A percentile compares a stretch with the other conserved stretches of the same genome.
Evolutionary conservation across 2,888 invertebrate species (phyloP).

Genomic region (Amblyjoppa proteus): DNA sequence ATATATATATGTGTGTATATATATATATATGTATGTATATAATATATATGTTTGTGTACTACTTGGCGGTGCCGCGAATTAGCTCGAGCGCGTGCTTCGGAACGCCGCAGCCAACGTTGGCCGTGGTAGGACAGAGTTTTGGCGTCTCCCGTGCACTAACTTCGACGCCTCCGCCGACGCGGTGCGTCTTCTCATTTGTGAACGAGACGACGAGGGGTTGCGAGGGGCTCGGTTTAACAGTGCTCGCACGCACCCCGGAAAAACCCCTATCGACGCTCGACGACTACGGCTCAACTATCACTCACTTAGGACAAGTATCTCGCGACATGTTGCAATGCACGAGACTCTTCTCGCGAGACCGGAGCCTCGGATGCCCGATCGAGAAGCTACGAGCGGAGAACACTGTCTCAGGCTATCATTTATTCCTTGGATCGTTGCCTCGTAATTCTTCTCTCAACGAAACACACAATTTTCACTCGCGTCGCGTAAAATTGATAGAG

Average conservation of each 20-base stretch:
- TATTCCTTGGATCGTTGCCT: constrained; percentile 39
- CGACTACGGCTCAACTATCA: constrained; percentile 42
- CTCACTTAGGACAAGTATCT: constrained; percentile 50
- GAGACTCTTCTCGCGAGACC: constrained; percentile 11
- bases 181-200: constrained; percentile 58
- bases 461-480: constrained; percentile 66
- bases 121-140: constrained; percentile 28
- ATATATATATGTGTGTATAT: not conserved
- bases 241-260: constrained; percentile 31
- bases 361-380: not conserved
- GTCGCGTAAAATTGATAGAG: constrained; percentile 58
- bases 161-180: constrained; percentile 50
- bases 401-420: constrained; percentile 20
- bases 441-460: constrained; percentile 30
- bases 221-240: constrained; percentile 11
- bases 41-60: constrained; percentile 25
- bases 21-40: not conserved
- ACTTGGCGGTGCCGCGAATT: constrained; percentile 42
- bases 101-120: constrained; percentile 32
- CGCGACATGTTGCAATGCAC: constrained; percentile 52
- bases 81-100: constrained; percentile 19
- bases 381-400: constrained; percentile 12
- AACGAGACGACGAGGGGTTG: constrained; percentile 43
- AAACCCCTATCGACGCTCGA: constrained; percentile 41
- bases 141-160: constrained; percentile 57